Evolutionary conservation across 2,888 invertebrate species (phyloP).

Genomic region (Drosophila mercatorum): DNA sequence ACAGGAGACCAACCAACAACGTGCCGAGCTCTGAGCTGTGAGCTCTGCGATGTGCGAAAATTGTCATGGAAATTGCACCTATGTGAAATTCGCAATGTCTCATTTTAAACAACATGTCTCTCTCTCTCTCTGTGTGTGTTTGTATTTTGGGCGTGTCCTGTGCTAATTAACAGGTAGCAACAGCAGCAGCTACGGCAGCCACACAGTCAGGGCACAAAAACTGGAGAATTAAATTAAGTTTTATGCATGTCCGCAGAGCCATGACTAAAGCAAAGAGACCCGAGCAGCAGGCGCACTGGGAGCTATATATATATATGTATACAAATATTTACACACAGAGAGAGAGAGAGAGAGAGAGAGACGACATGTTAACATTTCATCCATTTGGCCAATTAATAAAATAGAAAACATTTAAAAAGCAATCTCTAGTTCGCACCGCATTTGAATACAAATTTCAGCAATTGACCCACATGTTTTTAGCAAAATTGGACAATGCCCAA

Average conservation of each 20-base stretch:
- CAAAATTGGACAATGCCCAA: not conserved
- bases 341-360: too few species aligned
- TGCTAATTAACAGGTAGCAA: constrained; percentile 42
- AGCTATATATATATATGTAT: not conserved
- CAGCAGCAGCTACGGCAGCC: constrained; percentile 20
- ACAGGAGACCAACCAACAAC: constrained; percentile 21
- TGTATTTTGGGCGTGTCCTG: constrained; percentile 23
- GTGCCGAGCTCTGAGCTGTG: not conserved
- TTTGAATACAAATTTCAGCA: not conserved
- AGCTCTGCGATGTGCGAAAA: constrained; percentile 9
- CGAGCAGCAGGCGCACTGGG: constrained; percentile 6
- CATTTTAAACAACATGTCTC: not conserved
- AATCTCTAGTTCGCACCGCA: not conserved
- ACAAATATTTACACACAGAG: not conserved
- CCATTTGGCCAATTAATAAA: not conserved
- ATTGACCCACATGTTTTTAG: constrained; percentile 4
- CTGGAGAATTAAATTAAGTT: constrained; percentile 50
- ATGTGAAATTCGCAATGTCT: constrained; percentile 13
- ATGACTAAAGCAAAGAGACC: constrained; percentile 3
- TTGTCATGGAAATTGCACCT: constrained; percentile 24
- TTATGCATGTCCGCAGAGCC: constrained; percentile 12
- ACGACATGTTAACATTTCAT: not conserved
- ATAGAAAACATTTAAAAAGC: constrained; percentile 8
- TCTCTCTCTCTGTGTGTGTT: not conserved
- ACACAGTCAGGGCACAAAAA: constrained; percentile 20